phyloP scores from a whole-genome alignment of 1,140 invertebrate genomes.

The Zelostemma sp. region DNA sequence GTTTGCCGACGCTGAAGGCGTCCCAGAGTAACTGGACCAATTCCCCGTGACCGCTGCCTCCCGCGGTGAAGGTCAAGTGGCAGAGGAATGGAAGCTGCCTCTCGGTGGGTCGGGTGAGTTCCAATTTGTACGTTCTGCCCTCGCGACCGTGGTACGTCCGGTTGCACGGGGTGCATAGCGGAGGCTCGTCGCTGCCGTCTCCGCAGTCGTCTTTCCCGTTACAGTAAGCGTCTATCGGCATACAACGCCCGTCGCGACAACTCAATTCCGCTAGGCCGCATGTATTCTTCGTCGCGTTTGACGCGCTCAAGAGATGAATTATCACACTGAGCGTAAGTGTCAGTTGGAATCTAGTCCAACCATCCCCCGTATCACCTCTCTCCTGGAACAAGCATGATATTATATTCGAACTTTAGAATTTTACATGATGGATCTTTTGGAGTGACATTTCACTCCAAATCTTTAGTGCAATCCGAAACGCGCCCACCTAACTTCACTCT shows the following conservation, averaged over 20 bases:
- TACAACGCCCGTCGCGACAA: constrained; percentile 83
- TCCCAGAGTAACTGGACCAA: constrained; percentile 88
- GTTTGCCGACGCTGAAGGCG: constrained; percentile 83
- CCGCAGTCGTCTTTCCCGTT: constrained; percentile 86
- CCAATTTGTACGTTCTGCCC: constrained; percentile 83
- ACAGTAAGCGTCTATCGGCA: constrained; percentile 87
- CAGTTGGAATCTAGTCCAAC: constrained; percentile 27
- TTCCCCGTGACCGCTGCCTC: constrained; percentile 85
- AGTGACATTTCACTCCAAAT: no score
- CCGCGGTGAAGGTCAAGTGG: constrained; percentile 90
- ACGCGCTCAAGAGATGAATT: constrained; percentile 18
- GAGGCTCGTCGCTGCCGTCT: constrained; percentile 86
- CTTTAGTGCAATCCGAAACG: no score
- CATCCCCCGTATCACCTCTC: constrained; percentile 63
- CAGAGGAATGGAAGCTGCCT: constrained; percentile 86
- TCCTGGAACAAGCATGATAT: constrained; percentile 54
- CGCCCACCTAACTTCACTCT: no score
- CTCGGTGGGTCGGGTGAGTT: constrained; percentile 76
- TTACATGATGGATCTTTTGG: no score
- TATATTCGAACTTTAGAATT: no score
- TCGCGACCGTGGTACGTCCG: constrained; percentile 90
- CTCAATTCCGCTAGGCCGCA: constrained; percentile 86
- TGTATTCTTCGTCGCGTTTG: constrained; percentile 51
- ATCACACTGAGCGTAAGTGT: constrained; percentile 23
- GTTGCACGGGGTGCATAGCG: constrained; percentile 87